Evolutionary conservation across 2,113 vertebrate genomes (phyloP), one percentile per base, ranked within the genome.

Genomic region (Paralichthys olivaceus): DNA sequence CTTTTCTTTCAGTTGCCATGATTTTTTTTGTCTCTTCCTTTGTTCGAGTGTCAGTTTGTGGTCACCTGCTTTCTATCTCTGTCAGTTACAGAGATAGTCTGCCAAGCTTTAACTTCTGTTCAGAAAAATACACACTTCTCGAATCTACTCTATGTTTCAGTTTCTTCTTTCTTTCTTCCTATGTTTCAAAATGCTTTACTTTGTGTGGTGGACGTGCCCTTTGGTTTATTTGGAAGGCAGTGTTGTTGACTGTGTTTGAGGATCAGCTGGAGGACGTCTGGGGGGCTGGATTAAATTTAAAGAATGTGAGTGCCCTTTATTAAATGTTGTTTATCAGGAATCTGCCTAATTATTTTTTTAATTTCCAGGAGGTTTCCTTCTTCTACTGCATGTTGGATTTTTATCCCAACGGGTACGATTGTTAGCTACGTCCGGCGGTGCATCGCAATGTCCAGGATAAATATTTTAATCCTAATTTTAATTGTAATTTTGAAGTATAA

Each of bases 131-230:
- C 19, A n/a, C 17, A 6, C 40, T 1, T 11, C 37, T 19, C 45
- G 6, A 15, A 1, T 49, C 15, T 19, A 49, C 45, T 20, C n/a
- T 17, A 17, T 47, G 4, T 51, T 51, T n/a, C 1, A 51, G 49
- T 51, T n/a, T 51, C 49, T 51, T 51, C 49, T 51, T 51, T 51
- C 49, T 51, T 51, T 20, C n/a, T 51, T 51, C 49, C 49, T n/a
- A 19, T 7, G 49, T 51, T 51, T n/a, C 7, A n/a, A 51, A 20
- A 7, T 8, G 5, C 17, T 19, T 20, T 51, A 9, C 49, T 51
- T 22, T 51, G 7, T 51, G 49, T 51, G 2, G 6, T 51, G 2
- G 19, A n/a, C 9, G 37, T 40, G 3, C 37, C 12, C 32, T 34
- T 34, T n/a, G 49, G 49, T 51, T 51, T 51, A n/a, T n/a, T n/a